A percentile compares a stretch with the other conserved stretches of the same genome.
These are phyloP conservation scores for Silurus lanzhouensis DNA, from an alignment of 2,797 vertebrate species.

Conservation along the genomic window DNA sequence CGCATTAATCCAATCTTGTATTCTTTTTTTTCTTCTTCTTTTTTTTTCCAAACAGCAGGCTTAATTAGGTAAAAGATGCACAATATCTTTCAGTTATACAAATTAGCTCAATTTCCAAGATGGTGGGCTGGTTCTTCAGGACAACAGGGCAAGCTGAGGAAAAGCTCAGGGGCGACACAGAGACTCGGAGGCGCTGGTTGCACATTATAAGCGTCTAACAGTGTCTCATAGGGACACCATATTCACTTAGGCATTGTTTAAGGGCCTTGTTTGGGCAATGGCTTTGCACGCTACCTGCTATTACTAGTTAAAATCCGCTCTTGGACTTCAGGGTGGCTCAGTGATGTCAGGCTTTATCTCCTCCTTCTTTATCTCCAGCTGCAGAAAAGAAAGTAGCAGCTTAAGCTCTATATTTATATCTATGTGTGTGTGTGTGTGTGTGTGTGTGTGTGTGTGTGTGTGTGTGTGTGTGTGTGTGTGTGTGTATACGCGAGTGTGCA, in stretches of 20 bases:
- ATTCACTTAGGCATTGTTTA: constrained; percentile 46
- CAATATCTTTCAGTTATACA: constrained; percentile 21
- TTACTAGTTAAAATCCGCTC: constrained; percentile 46
- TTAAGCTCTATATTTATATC: not conserved
- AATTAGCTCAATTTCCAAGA: constrained; percentile 11
- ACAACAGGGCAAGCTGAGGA: constrained; percentile 15
- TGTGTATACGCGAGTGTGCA: no score
- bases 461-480: no score
- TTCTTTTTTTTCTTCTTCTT: not conserved
- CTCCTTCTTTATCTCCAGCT: constrained; percentile 33
- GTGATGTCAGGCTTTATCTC: constrained; percentile 49
- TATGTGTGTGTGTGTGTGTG: no score
- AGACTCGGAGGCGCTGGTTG: constrained; percentile 29
- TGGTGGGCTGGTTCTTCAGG: constrained; percentile 21
- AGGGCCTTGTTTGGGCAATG: constrained; percentile 49
- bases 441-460: no score
- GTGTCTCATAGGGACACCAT: constrained; percentile 44
- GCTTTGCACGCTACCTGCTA: constrained; percentile 49
- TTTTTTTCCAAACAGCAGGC: not conserved
- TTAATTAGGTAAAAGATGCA: constrained; percentile 34
- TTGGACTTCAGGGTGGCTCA: constrained; percentile 29
- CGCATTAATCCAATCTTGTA: constrained; percentile 4
- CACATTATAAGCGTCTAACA: constrained; percentile 39
- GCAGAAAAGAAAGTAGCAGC: constrained; percentile 20
- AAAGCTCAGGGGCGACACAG: constrained; percentile 32